These are phyloP conservation scores for Sandelia bainsii DNA, from an alignment of 2,797 vertebrate species.

Conservation along the genomic window DNA sequence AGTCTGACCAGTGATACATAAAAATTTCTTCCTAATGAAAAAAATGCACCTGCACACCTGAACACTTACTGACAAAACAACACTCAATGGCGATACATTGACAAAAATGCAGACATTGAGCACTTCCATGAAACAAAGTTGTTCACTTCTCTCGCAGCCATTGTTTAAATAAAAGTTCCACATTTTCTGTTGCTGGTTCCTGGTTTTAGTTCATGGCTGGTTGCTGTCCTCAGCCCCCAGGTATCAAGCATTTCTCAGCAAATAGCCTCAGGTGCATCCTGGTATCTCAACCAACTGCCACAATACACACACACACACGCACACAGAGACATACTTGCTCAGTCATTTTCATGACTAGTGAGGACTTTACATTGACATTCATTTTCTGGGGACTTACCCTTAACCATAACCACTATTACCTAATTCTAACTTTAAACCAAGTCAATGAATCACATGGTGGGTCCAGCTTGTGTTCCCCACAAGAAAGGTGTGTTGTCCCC, in stretches of 20 bases:
- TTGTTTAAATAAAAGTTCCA: slow-evolving; percentile 71
- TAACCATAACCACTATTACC: too few species aligned
- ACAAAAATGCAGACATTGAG: slow-evolving; percentile 10
- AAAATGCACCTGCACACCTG: not conserved
- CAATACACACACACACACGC: slow-evolving; percentile 10
- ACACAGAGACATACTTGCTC: not conserved
- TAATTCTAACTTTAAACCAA: not conserved
- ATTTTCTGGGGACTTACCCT: too few species aligned
- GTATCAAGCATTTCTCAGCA: slow-evolving; percentile 59
- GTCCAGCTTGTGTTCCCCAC: too few species aligned
- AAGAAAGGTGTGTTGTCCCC: too few species aligned
- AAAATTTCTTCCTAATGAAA: not conserved
- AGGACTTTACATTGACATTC: too few species aligned
- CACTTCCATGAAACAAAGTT: slow-evolving; percentile 21
- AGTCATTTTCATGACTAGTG: too few species aligned
- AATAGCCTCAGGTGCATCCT: slow-evolving; percentile 77
- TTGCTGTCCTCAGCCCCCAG: slow-evolving; percentile 49
- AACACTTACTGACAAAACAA: not conserved
- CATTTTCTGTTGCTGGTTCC: slow-evolving; percentile 74
- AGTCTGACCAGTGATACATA: not conserved
- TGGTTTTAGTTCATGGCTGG: slow-evolving; percentile 57
- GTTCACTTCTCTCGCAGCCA: slow-evolving; percentile 53
- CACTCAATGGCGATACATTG: too few species aligned
- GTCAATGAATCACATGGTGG: too few species aligned
- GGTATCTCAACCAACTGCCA: slow-evolving; percentile 68